These are phyloP conservation scores for Psittacula echo DNA, from an alignment of 2,797 vertebrate species.

Conservation along the genomic window DNA sequence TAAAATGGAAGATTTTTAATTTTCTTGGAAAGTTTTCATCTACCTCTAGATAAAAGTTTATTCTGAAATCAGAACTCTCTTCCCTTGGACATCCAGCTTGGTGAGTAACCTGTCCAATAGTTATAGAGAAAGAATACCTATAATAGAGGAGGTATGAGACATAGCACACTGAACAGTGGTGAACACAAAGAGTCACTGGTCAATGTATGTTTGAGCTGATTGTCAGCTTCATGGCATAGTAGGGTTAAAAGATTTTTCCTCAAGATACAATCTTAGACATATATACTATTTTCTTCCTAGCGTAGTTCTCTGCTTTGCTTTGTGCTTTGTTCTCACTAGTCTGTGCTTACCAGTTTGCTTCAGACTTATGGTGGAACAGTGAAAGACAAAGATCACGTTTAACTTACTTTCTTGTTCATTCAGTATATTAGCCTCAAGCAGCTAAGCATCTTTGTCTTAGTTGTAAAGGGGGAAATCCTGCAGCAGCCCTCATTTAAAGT, in stretches of 20 bases:
- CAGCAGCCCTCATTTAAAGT: neutral
- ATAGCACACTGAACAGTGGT: neutral
- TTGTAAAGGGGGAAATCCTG: neutral
- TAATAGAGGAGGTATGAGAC: neutral
- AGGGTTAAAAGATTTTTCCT: neutral
- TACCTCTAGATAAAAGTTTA: neutral
- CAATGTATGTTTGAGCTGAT: neutral
- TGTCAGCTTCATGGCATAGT: fast-evolving
- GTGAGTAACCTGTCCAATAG: neutral
- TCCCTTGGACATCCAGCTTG: neutral
- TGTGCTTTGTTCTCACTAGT: neutral
- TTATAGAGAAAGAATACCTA: neutral
- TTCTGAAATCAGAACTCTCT: neutral
- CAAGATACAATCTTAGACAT: neutral
- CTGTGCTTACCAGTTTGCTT: neutral
- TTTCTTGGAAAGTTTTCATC: neutral
- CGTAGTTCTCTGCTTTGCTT: neutral
- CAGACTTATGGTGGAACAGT: neutral
- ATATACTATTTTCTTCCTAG: neutral
- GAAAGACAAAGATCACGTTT: neutral
- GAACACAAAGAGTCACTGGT: neutral
- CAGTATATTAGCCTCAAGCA: neutral
- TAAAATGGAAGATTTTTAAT: neutral
- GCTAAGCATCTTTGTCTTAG: neutral
- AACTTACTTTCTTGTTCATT: neutral